Percentiles rank a stretch among this genome's conserved stretches.
These are phyloP conservation scores for Heteromyza rotundicornis DNA, from an alignment of 2,888 invertebrate species.

Conservation along the genomic window DNA sequence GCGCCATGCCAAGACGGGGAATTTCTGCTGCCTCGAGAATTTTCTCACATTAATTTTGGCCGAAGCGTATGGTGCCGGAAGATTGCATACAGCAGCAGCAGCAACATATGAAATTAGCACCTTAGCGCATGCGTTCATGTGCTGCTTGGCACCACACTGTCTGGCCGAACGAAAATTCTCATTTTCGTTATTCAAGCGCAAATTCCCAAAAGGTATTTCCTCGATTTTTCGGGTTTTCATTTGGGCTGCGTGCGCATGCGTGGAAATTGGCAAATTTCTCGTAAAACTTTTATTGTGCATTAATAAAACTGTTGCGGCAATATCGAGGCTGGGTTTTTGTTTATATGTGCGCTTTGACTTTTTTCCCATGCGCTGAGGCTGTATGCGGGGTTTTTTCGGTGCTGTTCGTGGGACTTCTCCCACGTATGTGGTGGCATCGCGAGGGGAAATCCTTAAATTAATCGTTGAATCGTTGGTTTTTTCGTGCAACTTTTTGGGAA, in stretches of 20 bases:
- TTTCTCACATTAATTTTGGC: conserved; percentile 35
- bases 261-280: conserved; percentile 31
- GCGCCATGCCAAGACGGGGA: conserved; percentile 40
- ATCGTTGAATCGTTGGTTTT: conserved; percentile 38
- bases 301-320: conserved; percentile 14
- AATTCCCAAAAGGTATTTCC: conserved; percentile 38
- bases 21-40: conserved; percentile 39
- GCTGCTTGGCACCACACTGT: conserved; percentile 35
- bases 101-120: conserved; percentile 44
- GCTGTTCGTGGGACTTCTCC: conserved; percentile 11
- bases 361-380: background rate
- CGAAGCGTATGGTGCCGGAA: conserved; percentile 29
- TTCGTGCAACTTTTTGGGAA: conserved; percentile 25
- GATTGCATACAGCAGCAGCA: conserved; percentile 25
- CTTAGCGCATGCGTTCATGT: background rate
- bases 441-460: conserved; percentile 35
- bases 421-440: background rate
- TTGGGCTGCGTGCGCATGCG: conserved; percentile 10
- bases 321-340: conserved; percentile 38
- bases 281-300: conserved; percentile 27
- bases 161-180: conserved; percentile 11
- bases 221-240: conserved; percentile 19
- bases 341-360: background rate
- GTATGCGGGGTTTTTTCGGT: conserved; percentile 29
- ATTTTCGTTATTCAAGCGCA: conserved; percentile 19